phyloP scores from a whole-genome alignment of 2,888 invertebrate species.

The Agonum fuliginosum region DNA sequence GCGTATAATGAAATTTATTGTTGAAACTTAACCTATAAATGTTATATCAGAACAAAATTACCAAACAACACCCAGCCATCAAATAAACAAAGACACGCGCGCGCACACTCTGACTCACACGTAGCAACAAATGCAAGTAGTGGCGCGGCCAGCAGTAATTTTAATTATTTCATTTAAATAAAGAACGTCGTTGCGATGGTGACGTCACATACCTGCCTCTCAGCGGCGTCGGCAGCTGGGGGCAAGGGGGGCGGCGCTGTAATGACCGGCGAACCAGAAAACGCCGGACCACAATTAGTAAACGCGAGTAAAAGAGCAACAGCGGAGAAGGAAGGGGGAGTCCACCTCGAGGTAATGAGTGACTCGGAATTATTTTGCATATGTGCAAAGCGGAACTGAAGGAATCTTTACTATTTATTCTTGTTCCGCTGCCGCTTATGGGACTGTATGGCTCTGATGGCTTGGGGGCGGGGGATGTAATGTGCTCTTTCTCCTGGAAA shows the following conservation, averaged over 20 bases:
- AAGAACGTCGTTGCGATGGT: conserved; percentile 61
- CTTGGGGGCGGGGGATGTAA: background rate
- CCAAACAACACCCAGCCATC: too few relatives aligned
- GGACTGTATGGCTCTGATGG: background rate
- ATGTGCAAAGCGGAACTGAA: conserved; percentile 46
- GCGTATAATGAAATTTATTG: too few relatives aligned
- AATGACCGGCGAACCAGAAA: conserved; percentile 62
- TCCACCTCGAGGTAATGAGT: conserved; percentile 44
- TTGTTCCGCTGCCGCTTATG: conserved; percentile 16
- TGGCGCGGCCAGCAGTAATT: conserved; percentile 61
- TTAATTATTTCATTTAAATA: conserved; percentile 66
- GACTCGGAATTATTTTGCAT: conserved; percentile 57
- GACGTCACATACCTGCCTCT: conserved; percentile 41
- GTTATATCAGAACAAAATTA: too few relatives aligned
- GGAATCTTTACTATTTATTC: conserved; percentile 56
- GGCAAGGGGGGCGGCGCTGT: conserved; percentile 57
- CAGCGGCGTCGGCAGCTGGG: conserved; percentile 50
- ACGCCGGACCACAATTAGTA: conserved; percentile 64
- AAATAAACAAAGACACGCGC: background rate
- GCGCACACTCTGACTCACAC: background rate
- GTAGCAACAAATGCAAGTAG: conserved; percentile 4
- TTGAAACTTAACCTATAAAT: too few relatives aligned
- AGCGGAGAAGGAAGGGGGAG: background rate
- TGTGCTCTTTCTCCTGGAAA: conserved; percentile 37
- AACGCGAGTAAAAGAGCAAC: conserved; percentile 35